These are phyloP conservation scores for Acanthurus leucopareius DNA, from an alignment of 2,797 vertebrate species.

Conservation along the genomic window DNA sequence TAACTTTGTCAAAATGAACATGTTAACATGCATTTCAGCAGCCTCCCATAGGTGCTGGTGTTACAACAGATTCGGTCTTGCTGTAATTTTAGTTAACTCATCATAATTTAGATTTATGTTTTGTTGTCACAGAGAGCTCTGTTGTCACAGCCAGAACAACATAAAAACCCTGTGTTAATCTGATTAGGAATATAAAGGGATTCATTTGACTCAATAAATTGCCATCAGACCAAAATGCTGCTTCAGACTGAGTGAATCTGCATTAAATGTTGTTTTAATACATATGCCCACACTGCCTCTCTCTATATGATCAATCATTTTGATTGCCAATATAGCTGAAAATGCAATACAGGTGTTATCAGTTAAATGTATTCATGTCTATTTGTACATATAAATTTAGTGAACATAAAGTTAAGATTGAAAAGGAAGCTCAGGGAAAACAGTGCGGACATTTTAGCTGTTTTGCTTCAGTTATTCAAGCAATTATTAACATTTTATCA, in stretches of 20 bases:
- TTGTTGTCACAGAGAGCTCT: neutral
- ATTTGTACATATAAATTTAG: neutral
- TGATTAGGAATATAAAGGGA: neutral
- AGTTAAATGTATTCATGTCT: neutral
- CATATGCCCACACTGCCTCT: neutral
- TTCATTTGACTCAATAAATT: neutral
- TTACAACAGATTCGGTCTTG: no score
- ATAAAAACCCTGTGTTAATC: neutral
- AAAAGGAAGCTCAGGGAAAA: neutral
- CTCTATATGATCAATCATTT: neutral
- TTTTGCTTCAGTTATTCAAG: neutral
- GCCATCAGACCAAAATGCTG: neutral
- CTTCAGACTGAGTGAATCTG: neutral
- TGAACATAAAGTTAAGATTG: neutral
- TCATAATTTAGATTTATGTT: neutral
- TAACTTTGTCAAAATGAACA: neutral
- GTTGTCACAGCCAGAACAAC: neutral
- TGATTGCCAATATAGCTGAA: neutral
- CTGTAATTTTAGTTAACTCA: neutral
- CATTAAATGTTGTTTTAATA: neutral
- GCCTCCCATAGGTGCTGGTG: no score
- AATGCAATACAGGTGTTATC: neutral
- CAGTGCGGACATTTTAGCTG: neutral
- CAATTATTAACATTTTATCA: no score
- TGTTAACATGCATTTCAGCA: no score